Conservation (phyloP, 2,113 vertebrate species). For the Trematocara marginatum region DNA sequence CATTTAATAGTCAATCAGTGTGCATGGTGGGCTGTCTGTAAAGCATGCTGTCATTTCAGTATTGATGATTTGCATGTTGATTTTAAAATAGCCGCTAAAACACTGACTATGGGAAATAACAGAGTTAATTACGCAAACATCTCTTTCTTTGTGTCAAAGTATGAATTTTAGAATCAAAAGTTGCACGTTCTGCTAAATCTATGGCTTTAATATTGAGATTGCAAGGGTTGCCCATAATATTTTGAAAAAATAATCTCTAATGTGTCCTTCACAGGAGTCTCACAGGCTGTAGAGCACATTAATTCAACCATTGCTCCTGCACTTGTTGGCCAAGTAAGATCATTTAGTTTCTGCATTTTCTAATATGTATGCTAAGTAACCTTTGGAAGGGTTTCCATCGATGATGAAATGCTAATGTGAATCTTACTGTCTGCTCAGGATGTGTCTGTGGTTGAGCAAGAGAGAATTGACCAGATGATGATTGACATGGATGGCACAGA, state of each 20-base stretch:
- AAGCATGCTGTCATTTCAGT: conserved; percentile 6
- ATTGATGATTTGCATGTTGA: neutral
- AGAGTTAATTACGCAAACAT: neutral
- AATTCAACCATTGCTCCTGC: conserved; percentile 91
- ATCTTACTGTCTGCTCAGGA: conserved; percentile 65
- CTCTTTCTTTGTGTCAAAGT: neutral
- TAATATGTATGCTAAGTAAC: neutral
- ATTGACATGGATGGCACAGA: conserved; percentile 92
- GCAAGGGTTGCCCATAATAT: neutral
- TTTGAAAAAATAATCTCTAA: conserved; percentile 32
- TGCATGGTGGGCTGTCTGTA: conserved; percentile 10
- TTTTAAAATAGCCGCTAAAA: neutral
- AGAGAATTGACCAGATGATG: conserved; percentile 92
- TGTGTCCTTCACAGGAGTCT: conserved; percentile 86
- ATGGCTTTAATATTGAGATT: neutral
- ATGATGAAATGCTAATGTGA: neutral
- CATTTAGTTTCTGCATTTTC: neutral
- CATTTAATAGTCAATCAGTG: neutral
- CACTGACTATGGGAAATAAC: neutral
- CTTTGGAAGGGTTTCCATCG: neutral
- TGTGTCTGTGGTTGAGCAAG: conserved; percentile 85
- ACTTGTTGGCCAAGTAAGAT: conserved; percentile 88
- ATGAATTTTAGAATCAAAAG: neutral
- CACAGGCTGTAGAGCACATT: conserved; percentile 92
- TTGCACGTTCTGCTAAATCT: neutral